Conservation (phyloP, 1,140 invertebrate species). For the Tribolium castaneum region DNA sequence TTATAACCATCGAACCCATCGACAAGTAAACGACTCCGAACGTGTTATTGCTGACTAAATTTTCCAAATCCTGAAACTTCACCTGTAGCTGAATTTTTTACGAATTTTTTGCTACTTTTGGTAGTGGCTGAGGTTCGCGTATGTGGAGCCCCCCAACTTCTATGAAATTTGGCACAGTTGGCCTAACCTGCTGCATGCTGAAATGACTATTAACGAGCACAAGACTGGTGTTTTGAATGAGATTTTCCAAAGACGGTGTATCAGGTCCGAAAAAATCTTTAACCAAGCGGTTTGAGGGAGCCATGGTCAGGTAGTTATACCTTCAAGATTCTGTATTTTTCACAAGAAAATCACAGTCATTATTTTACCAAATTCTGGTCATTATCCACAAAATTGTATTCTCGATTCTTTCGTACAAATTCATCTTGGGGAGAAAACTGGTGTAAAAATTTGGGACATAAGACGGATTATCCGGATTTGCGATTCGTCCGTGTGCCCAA, state of each 20-base stretch:
- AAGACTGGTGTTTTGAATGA: conserved; percentile 52
- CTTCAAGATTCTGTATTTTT: not conserved
- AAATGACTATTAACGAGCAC: conserved; percentile 62
- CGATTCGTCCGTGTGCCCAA: conserved; percentile 65
- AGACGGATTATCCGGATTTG: conserved; percentile 70
- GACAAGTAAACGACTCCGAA: conserved; percentile 65
- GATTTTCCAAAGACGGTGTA: conserved; percentile 49
- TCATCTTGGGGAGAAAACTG: conserved; percentile 65
- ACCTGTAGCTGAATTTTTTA: conserved; percentile 45
- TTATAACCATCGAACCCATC: conserved; percentile 63
- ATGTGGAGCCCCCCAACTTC: conserved; percentile 60
- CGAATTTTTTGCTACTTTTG: conserved; percentile 45
- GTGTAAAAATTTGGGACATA: conserved; percentile 70
- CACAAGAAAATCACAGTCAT: not conserved
- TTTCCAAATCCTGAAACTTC: conserved; percentile 52
- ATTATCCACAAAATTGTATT: conserved; percentile 49
- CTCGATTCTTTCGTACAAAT: conserved; percentile 67
- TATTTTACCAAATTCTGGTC: not conserved
- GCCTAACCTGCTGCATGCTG: conserved; percentile 57
- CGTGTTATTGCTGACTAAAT: conserved; percentile 49
- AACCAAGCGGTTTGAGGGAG: conserved; percentile 11
- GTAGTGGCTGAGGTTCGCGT: conserved; percentile 45
- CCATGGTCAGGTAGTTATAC: not conserved
- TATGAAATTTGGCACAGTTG: conserved; percentile 61
- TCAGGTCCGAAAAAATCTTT: conserved; percentile 55